Evolutionary conservation across 2,888 invertebrate genomes (phyloP), one percentile per base, ranked within the genome.

Genomic region (Cryptocheilus praepositus): DNA sequence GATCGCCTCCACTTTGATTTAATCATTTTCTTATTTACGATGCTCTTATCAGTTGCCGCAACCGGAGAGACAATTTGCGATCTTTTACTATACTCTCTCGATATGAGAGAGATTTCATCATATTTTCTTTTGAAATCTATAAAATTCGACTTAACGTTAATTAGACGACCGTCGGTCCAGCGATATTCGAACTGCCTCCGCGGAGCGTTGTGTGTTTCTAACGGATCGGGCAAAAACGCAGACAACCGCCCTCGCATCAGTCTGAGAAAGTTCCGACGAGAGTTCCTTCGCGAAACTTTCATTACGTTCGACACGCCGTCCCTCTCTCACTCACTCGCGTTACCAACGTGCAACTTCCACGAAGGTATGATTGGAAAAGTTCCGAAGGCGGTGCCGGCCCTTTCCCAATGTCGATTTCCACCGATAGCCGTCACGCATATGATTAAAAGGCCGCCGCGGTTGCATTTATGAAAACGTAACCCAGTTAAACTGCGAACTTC

Each of bases 351-450:
- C 36, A 36, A 64, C 71, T 71, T 73, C 68, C 64, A 55, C 61
- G 57, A 60, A 74, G 81, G 80, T 83, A 83, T 83, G 85, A 85
- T 85, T 85, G 84, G 84, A 85, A 85, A 85, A 85, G 84, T 85
- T 85, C 67, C 63, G 58, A 65, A 25, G 19, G 28, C 36, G 36
- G 36, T 11, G 36, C 45, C 66, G 72, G 70, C 72, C 78, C 68
- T 74, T 75, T 69, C 63, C 71, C 70, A 70, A 71, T 67, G 76
- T 61, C 76, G 71, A 74, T 70, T 62, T 61, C 57, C 70, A 49
- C 64, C 61, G 72, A 71, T 66, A 64, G 53, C 51, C 64, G 36
- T 54, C 61, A 67, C 67, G 75, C 78, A 73, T 77, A 65, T 57
- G 64, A 71, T 77, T 73, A 70, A 70, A 65, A 58, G 56, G 52